Conservation (phyloP, 2,797 vertebrate genomes). For the Carapus acus region DNA sequence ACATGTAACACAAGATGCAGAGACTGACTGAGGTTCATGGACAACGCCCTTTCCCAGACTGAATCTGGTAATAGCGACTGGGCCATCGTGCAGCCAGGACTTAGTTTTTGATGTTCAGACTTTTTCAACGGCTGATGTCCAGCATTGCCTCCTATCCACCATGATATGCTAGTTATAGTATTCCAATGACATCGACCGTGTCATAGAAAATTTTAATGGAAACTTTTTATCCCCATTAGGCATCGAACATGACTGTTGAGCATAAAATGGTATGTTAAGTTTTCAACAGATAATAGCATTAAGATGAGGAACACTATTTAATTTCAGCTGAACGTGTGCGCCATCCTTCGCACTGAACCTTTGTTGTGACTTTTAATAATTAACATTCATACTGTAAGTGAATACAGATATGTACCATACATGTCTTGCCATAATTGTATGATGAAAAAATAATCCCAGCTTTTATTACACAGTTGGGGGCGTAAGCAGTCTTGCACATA, state of each 20-base stretch:
- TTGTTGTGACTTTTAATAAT: background rate
- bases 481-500: background rate
- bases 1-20: conserved; percentile 58
- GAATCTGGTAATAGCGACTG: conserved; percentile 42
- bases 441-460: too few species aligned
- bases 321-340: background rate
- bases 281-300: background rate
- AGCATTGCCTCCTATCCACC: background rate
- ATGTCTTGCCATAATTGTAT: background rate
- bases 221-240: background rate
- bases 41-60: conserved; percentile 67
- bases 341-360: background rate
- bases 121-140: too few species aligned
- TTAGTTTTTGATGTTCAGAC: too few species aligned
- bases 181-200: background rate
- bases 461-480: background rate
- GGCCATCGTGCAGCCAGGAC: conserved; percentile 23
- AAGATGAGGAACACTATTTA: background rate
- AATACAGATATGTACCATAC: too few species aligned
- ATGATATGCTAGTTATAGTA: background rate
- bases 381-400: background rate
- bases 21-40: conserved; percentile 58
- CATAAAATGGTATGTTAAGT: background rate
- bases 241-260: background rate
- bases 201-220: background rate